Evolutionary conservation across 2,888 invertebrate genomes (phyloP), one percentile per base, ranked within the genome.

Genomic region (Cyrtodaria siliqua): DNA sequence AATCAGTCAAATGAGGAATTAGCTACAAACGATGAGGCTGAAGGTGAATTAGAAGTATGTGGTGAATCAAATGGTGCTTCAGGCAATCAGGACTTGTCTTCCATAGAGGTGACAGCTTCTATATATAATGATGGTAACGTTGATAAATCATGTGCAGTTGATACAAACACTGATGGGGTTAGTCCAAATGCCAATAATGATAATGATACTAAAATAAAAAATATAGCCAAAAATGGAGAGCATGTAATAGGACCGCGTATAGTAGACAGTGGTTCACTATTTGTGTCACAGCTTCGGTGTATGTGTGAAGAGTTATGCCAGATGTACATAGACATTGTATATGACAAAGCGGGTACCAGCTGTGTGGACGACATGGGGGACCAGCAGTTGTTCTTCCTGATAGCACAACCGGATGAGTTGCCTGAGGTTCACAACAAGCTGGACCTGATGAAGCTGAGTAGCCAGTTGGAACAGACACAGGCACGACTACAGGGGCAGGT

Each of bases 351-450:
- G 49, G 90, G 89, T 6, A 88, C 90, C 14, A 87, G 87, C 38
- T 77, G 86, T 29, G 88, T 90, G 6, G 92, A 92, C 75, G 78
- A 88, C 38, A 92, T 93, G 92, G 93, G 94, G 0, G 94, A 95
- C 70, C 94, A 94, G 76, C 94, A 95, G 29, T 94, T 95, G 12
- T 95, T 95, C 82, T 94, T 95, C 76, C 90, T 95, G 40, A 94
- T 95, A 2, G 94, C 95, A 0, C 94, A 94, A 63, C 94, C 94
- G 1, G 95, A 95, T 40, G 95, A 95, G 72, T 93, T 94, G 57
- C 84, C 86, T 4, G 87, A 88, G 20, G 79, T 88, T 16, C 84
- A 63, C 57, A 85, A 84, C 68, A 88, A 81, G 53, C 59, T 75
- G 9, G 80, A 80, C 69, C 44, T 62, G 12, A 68, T 59, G 6